A percentile compares a stretch with the other conserved stretches of the same genome.
phyloP scores from a whole-genome alignment of 2,797 vertebrate genomes.

The Ambastaia sidthimunki region DNA sequence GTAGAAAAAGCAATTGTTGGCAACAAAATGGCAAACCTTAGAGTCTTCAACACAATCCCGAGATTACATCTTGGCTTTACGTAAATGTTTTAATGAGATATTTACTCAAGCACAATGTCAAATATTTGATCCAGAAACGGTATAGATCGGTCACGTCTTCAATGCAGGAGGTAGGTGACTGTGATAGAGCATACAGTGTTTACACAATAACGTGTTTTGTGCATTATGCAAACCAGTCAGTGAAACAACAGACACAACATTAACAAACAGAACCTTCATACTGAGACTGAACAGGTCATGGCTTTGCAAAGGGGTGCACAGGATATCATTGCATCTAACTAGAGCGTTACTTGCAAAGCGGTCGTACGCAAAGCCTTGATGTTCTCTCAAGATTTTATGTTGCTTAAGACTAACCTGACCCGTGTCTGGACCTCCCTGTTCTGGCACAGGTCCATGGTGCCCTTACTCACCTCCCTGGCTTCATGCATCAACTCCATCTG shows the following conservation, averaged over 20 bases:
- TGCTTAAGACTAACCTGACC: conserved; percentile 64
- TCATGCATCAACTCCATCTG: conserved; percentile 50
- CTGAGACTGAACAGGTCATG: conserved; percentile 12
- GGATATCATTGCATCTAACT: conserved; percentile 26
- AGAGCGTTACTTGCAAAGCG: conserved; percentile 36
- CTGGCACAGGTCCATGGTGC: conserved; percentile 77
- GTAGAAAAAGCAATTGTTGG: conserved; percentile 12
- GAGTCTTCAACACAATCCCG: conserved; percentile 11
- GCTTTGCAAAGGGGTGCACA: conserved; percentile 28
- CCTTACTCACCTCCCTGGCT: conserved; percentile 72
- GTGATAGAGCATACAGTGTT: neutral
- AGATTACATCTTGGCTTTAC: conserved; percentile 10
- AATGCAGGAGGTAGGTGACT: neutral
- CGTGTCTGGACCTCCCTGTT: conserved; percentile 75
- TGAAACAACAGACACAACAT: conserved; percentile 1
- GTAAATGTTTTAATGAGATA: conserved; percentile 2
- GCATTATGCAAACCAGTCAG: conserved; percentile 7
- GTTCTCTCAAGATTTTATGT: conserved; percentile 50
- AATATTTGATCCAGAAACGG: neutral
- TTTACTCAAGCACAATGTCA: neutral
- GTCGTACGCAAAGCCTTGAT: conserved; percentile 56
- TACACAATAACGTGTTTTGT: neutral
- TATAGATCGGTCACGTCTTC: neutral
- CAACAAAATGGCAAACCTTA: conserved; percentile 7
- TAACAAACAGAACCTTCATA: conserved; percentile 28